Base-by-base conservation (phyloP, 1,140 invertebrate genomes). In the Lordiphosa collinella region DNA sequence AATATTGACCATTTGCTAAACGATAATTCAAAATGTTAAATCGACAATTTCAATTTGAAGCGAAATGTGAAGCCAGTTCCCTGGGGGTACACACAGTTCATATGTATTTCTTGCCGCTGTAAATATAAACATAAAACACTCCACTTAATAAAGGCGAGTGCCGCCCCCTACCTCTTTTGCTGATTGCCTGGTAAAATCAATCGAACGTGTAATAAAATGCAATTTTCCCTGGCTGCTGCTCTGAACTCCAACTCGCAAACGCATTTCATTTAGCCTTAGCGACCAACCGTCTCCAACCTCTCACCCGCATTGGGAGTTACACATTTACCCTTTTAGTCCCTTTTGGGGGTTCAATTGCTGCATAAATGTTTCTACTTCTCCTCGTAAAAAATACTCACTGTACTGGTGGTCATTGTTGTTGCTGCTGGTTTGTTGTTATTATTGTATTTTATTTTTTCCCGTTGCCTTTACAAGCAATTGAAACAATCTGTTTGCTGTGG, bases 21-120 rank as follows among this genome's bases (percentile, higher is more conserved):
- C 76, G 76, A 82, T 82, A 82, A 82, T 82, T 82, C 76, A 82
- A 82, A 82, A 82, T 82, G 71, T 82, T 82, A 82, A 82, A 82
- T 82, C 76, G 76, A 82, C 76, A 82, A 82, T 82, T 82, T 82
- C 76, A 82, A 82, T 82, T 71, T 82, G 51, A 75, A 48, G 70
- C 59, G 59, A 63, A 22, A 47, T 18, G 18, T 4, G 18, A 18
- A 4, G 18, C 36, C 52, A 32, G 44, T 25, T 37, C 58, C 50
- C 62, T 51, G 37, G 51, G 51, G 51, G 49, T 14, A 18, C 35
- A 60, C 43, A 59, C n/a, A 29, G 18, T 16, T 16, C 37, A 49
- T 37, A 38, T 47, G 65, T 40, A 57, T 54, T 47, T 64, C 58
- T 63, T 60, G 54, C 53, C 12, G 60, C 50, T 62, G 76, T 67